Conservation (phyloP, 1,140 invertebrate species). For the Dendrolimus punctatus region DNA sequence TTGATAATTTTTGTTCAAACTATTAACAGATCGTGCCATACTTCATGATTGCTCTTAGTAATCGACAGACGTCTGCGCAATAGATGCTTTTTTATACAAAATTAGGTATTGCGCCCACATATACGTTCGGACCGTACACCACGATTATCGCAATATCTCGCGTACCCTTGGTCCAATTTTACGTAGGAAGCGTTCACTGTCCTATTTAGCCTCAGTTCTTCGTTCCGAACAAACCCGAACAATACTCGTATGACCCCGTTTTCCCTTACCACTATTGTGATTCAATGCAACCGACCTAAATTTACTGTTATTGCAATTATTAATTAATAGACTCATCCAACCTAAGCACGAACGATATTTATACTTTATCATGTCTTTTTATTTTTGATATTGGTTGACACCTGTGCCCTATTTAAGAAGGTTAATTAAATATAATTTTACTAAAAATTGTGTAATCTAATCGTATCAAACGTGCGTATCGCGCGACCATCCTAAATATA, state of each 20-base stretch:
- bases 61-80: too few species aligned
- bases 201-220: constrained; percentile 32
- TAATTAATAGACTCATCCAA: constrained; percentile 19
- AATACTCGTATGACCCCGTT: constrained; percentile 48
- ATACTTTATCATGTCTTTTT: too few species aligned
- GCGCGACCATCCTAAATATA: constrained; percentile 54
- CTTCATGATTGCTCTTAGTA: not conserved
- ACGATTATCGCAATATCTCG: constrained; percentile 5
- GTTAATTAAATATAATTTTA: too few species aligned
- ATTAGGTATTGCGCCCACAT: too few species aligned
- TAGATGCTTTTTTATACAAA: too few species aligned
- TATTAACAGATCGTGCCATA: not conserved
- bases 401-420: too few species aligned
- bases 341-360: not conserved
- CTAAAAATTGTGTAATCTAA: not conserved
- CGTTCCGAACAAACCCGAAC: constrained; percentile 31
- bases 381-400: not conserved
- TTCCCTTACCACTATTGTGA: constrained; percentile 31
- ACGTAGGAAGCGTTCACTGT: constrained; percentile 27
- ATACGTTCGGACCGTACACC: not conserved
- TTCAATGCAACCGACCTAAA: constrained; percentile 39
- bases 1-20: constrained; percentile 6
- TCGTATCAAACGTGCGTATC: constrained; percentile 17
- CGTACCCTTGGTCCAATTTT: constrained; percentile 37
- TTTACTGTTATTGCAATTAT: constrained; percentile 24